Evolutionary conservation across 2,797 vertebrate species (phyloP).

Genomic region (Scomberomorus guttatus): DNA sequence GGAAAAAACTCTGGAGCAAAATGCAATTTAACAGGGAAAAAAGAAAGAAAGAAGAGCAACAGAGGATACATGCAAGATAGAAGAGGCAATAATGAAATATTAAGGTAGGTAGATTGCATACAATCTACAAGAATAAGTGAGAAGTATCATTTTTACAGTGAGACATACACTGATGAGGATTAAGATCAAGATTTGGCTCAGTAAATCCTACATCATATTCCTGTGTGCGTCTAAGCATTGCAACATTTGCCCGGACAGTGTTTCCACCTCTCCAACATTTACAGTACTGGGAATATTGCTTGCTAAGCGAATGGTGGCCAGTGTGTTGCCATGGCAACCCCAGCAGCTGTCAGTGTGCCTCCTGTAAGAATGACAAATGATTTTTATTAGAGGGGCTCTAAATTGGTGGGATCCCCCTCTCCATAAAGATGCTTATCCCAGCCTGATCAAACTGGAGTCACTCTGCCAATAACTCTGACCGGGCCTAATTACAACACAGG

Average conservation of each 20-base stretch:
- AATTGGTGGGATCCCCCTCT: conserved; percentile 87
- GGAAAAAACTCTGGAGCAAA: no score
- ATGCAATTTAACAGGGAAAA: neutral
- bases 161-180: conserved; percentile 1
- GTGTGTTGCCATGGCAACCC: conserved; percentile 85
- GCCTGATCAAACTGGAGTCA: conserved; percentile 86
- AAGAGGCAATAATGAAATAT: neutral
- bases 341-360: conserved; percentile 87
- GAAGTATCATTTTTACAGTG: neutral
- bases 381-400: conserved; percentile 91
- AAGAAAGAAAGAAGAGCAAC: neutral
- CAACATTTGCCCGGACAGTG: conserved; percentile 26
- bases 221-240: neutral
- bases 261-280: conserved; percentile 49
- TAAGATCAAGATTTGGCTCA: neutral
- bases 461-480: conserved; percentile 90
- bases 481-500: conserved; percentile 86
- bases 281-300: conserved; percentile 70
- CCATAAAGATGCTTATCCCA: conserved; percentile 88
- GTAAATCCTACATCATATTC: neutral
- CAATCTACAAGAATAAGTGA: neutral
- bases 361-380: conserved; percentile 90
- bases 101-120: neutral
- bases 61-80: neutral
- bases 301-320: conserved; percentile 71